phyloP scores from a whole-genome alignment of 1,140 invertebrate species.

The Pogonognathellus flavescens region DNA sequence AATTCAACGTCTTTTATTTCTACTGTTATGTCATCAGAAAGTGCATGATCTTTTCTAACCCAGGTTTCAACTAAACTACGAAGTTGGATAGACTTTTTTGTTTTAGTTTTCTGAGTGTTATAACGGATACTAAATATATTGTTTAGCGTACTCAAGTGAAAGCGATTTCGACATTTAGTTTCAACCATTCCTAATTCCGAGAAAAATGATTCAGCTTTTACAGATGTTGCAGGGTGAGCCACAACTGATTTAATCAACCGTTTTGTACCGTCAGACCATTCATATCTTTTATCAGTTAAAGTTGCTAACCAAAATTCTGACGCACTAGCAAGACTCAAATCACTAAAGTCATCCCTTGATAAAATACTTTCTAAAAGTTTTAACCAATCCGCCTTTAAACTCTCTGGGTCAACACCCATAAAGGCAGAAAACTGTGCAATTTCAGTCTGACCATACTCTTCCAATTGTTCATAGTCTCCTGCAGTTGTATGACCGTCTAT shows the following conservation, averaged over 20 bases:
- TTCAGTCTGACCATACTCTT: too few species aligned
- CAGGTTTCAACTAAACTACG: too few species aligned
- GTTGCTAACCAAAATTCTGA: background rate
- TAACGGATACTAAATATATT: too few species aligned
- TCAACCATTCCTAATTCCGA: background rate
- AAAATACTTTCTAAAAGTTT: background rate
- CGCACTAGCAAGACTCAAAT: background rate
- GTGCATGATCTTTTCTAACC: too few species aligned
- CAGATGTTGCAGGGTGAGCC: background rate
- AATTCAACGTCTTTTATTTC: too few species aligned
- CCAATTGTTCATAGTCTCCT: too few species aligned
- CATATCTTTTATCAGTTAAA: background rate
- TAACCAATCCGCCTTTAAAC: background rate
- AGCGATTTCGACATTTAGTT: background rate
- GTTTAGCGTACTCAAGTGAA: background rate
- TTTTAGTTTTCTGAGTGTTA: too few species aligned
- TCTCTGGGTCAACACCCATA: too few species aligned
- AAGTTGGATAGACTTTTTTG: too few species aligned
- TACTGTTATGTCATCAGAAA: too few species aligned
- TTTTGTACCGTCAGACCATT: background rate
- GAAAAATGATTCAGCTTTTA: background rate
- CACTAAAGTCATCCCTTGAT: background rate
- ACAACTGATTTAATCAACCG: background rate
- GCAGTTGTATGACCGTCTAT: too few species aligned
- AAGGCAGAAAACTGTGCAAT: too few species aligned